Evolutionary conservation across 2,797 vertebrate genomes (phyloP), one percentile per base, ranked within the genome.

Genomic region (Sebastes vulpes): DNA sequence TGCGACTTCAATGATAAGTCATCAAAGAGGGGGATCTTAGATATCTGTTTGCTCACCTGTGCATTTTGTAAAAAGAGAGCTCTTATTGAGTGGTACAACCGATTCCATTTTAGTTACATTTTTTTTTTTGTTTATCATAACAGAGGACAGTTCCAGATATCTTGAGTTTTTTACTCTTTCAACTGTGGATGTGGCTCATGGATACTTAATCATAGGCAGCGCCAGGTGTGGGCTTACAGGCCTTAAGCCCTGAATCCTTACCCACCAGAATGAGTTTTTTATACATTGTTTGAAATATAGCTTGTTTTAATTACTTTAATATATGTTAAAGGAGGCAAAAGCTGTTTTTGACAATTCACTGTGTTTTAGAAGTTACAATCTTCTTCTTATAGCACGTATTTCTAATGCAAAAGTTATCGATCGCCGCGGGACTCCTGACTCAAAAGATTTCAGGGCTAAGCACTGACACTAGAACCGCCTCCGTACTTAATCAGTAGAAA

Each of bases 1-100:
- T 80, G 65, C 5, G 18, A 70, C 77, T 79, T 83, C 53, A 73
- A 9, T 73, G 83, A 90, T 83, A 79, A 92, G 72, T 90, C 79
- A 78, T 87, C 84, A 70, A 73, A 80, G 42, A 61, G 2, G 29
- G 58, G 12, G 38, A 61, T 77, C 46, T 84, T 57, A 12, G 56
- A 80, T 73, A 72, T 68, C 57, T 65, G 56, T 79, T 81, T 77
- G 52, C 68, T 82, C 38, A 76, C 66, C 68, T 58, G 5, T 75
- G 4, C 10, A 31, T 20, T 81, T 76, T 65, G 29, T 75, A 32
- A 65, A 75, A 70, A 14, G 35, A 53, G 10, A 57, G 5, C 10
- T 26, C 10, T 81, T 10, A 65, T 8, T 61, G 18, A 52, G 14
- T 3, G 2, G 2, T 32, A 21, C 61, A 70, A 50, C 11, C 16